Evolutionary conservation across 2,113 vertebrate genomes (phyloP).

Genomic region (Cryptotis parvus): DNA sequence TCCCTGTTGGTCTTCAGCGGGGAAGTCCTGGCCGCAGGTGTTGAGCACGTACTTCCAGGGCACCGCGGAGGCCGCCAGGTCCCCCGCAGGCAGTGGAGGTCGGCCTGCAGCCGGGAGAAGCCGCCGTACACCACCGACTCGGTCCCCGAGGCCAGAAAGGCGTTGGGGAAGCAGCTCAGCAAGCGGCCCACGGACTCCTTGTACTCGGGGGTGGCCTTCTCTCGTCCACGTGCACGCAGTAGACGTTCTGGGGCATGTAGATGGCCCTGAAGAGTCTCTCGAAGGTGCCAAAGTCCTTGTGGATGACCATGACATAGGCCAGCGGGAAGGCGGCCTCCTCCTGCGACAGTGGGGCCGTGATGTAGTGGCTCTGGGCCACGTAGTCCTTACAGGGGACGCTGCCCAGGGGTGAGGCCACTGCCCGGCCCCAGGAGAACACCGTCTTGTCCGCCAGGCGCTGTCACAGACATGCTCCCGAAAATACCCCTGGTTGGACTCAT

Average conservation of each 20-base stretch:
- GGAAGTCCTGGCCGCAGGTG: constrained; percentile 87
- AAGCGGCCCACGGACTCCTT: constrained; percentile 62
- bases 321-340: constrained; percentile 83
- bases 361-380: constrained; percentile 68
- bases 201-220: constrained; percentile 74
- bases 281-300: constrained; percentile 85
- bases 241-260: constrained; percentile 86
- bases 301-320: constrained; percentile 83
- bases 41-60: constrained; percentile 85
- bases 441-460: rapidly evolving
- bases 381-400: constrained; percentile 67
- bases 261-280: constrained; percentile 83
- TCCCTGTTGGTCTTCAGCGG: constrained; percentile 86
- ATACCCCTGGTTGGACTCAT: background rate
- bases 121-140: constrained; percentile 85
- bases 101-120: constrained; percentile 85
- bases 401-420: background rate
- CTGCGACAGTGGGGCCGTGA: constrained; percentile 77
- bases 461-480: background rate
- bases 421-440: background rate
- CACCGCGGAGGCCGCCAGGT: constrained; percentile 65
- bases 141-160: constrained; percentile 78
- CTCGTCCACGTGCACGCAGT: constrained; percentile 86
- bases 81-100: constrained; percentile 83
- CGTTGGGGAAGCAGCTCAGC: constrained; percentile 83